Evolutionary conservation across 2,113 vertebrate genomes (phyloP), one percentile per base, ranked within the genome.

Genomic region (Heloderma charlesbogerti): DNA sequence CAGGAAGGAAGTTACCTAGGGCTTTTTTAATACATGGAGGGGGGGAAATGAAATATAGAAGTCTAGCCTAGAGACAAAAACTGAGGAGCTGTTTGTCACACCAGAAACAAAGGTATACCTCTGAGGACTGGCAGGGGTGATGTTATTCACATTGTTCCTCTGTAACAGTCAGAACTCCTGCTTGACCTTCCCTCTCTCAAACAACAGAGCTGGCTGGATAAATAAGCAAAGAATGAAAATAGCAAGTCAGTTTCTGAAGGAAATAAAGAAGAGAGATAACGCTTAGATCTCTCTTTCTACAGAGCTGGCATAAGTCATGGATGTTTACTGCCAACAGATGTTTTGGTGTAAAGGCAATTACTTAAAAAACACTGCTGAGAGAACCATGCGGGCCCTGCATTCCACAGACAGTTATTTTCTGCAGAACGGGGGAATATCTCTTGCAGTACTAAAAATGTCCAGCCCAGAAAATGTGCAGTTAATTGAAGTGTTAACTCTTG

Each of bases 1-100:
- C 85, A 94, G 91, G 92, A 95, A 96, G 93, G 79, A 94, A 95
- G 95, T 94, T 94, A 96, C 94, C 94, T 89, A 91, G 77, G 94
- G 82, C 1, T 13, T 0, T 63, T 90, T 67, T 43, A 79, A 89
- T 94, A 91, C 88, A 92, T 84, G 91, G 77, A 37, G 20, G 16
- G 9, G 27, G 93, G 84, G 94, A 34, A 79, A 92, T 86, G 92
- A 95, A 95, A 94, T 91, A 93, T 63, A 96, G 93, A 94, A 94
- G 92, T 87, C 88, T 95, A 93, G 93, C 95, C 95, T 93, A 94
- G 89, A 95, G 90, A 79, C 88, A 85, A 86, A 94, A 93, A 92
- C 88, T 13, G 92, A 95, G 91, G 92, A 92, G 92, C 82, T 71
- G 90, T 95, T 96, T 94, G 93, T 94, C 93, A 94, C 87, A 94